Conservation (phyloP, 2,888 invertebrate genomes). For the Orchesellides sinensis region DNA sequence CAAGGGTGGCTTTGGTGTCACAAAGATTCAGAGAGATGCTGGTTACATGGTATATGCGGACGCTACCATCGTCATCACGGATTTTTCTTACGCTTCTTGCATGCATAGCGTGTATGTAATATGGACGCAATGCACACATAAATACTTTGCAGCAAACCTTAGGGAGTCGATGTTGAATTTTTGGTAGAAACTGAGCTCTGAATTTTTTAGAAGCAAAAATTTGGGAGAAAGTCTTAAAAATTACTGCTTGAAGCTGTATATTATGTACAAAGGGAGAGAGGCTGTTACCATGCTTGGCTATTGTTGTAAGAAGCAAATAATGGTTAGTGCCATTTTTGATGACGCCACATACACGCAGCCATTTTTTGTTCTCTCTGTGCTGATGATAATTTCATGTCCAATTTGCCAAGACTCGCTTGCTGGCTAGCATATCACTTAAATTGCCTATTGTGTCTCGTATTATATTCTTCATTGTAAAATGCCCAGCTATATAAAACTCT, state of each 20-base stretch:
- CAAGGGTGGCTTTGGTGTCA: slow-evolving; percentile 62
- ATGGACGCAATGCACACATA: slow-evolving; percentile 41
- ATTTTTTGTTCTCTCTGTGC: too few species aligned
- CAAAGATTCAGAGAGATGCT: slow-evolving; percentile 41
- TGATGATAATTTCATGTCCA: slow-evolving; percentile 68
- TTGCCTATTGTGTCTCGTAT: slow-evolving; percentile 66
- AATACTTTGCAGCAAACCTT: slow-evolving; percentile 53
- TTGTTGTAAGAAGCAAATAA: slow-evolving; percentile 40
- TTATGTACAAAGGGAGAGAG: slow-evolving; percentile 50
- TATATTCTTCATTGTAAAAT: not conserved
- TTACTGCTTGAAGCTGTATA: slow-evolving; percentile 57
- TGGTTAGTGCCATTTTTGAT: slow-evolving; percentile 47
- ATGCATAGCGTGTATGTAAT: slow-evolving; percentile 34
- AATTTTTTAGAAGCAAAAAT: slow-evolving; percentile 72
- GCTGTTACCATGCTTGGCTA: not conserved
- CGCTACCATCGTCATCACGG: slow-evolving; percentile 20
- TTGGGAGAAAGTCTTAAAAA: slow-evolving; percentile 71
- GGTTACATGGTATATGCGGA: slow-evolving; percentile 14
- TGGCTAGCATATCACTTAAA: slow-evolving; percentile 58
- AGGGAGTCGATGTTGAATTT: slow-evolving; percentile 49
- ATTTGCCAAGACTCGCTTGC: slow-evolving; percentile 57
- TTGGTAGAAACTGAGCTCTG: slow-evolving; percentile 56
- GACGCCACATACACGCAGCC: slow-evolving; percentile 37
- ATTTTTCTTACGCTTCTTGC: slow-evolving; percentile 3
- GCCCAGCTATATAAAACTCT: not conserved